Evolutionary conservation across 35 echinoderm and acorn worm genomes (phyloP).

Genomic region (Lytechinus variegatus): DNA sequence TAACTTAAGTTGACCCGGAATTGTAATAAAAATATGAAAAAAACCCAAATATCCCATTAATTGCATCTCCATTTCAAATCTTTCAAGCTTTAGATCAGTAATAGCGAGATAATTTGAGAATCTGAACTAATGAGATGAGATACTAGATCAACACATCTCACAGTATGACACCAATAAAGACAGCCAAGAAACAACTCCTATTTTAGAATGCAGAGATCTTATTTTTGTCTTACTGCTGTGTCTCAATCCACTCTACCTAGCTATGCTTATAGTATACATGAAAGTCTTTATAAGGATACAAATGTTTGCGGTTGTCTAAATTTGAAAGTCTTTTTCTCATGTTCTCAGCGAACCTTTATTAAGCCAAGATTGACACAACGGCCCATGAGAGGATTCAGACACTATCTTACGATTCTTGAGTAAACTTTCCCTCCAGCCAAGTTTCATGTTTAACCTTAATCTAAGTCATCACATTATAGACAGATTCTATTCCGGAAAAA

Average conservation of each 20-base stretch:
- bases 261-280: background rate
- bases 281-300: background rate
- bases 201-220: too few relatives aligned
- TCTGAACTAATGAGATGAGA: too few relatives aligned
- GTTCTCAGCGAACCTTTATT: background rate
- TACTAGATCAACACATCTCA: too few relatives aligned
- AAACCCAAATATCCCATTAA: too few relatives aligned
- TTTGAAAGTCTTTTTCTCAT: background rate
- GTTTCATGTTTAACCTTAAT: conserved; percentile 14
- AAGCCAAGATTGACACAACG: background rate
- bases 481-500: background rate
- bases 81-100: too few relatives aligned
- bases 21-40: too few relatives aligned
- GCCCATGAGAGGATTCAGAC: background rate
- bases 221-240: too few relatives aligned
- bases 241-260: background rate
- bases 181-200: too few relatives aligned
- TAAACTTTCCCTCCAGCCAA: background rate
- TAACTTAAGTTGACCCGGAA: too few relatives aligned
- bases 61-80: too few relatives aligned
- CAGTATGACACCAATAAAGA: too few relatives aligned
- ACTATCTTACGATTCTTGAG: background rate
- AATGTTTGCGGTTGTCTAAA: background rate
- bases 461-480: background rate
- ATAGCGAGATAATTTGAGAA: too few relatives aligned